Conservation (phyloP, 2,113 vertebrate genomes). For the Poecile atricapillus region DNA sequence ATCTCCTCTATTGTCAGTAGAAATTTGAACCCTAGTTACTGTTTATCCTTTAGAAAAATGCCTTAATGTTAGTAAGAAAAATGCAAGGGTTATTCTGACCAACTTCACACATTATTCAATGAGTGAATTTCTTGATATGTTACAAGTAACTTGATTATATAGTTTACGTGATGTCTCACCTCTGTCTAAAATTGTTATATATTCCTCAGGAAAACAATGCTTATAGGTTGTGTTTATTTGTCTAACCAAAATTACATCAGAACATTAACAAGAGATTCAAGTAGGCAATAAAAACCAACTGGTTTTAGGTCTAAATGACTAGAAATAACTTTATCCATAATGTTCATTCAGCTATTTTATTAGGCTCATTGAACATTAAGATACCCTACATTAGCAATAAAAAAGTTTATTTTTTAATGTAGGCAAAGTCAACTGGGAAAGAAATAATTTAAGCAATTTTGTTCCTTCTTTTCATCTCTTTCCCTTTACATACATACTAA, state of each 20-base stretch:
- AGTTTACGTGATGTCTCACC: not conserved
- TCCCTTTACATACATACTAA: not conserved
- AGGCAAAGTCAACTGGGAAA: conserved; percentile 17
- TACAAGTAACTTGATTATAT: not conserved
- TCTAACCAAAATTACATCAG: not conserved
- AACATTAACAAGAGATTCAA: not conserved
- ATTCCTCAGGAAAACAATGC: not conserved
- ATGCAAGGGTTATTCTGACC: not conserved
- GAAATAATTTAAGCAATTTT: conserved; percentile 36
- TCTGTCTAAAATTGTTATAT: not conserved
- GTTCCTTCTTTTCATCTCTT: conserved; percentile 3
- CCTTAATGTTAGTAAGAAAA: not conserved
- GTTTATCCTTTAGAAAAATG: not conserved
- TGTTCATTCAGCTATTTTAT: conserved; percentile 46
- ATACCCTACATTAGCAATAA: not conserved
- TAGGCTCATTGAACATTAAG: conserved; percentile 44
- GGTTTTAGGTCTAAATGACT: conserved; percentile 23
- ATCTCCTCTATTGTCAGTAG: not conserved
- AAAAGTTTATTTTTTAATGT: conserved; percentile 15
- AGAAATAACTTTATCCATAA: conserved; percentile 21
- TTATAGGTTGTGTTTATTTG: not conserved
- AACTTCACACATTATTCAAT: not conserved
- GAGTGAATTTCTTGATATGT: not conserved
- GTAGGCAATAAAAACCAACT: not conserved
- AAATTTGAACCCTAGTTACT: not conserved